These are phyloP conservation scores for Limnodromus scolopaceus DNA, from an alignment of 2,797 vertebrate genomes.

Conservation along the genomic window DNA sequence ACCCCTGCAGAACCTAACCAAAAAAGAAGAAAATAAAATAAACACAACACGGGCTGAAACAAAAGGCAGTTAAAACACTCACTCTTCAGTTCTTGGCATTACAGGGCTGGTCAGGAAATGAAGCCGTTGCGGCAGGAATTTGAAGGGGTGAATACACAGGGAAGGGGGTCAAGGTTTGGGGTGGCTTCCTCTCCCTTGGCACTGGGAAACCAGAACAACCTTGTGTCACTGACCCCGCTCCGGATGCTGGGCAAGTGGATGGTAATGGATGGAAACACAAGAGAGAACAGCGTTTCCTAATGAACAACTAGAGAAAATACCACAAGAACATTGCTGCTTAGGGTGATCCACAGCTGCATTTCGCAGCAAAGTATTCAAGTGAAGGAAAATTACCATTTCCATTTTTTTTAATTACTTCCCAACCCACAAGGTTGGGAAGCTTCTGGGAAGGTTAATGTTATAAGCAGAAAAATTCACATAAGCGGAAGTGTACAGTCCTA, in stretches of 20 bases:
- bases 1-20: background rate
- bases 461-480: background rate
- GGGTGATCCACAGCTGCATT: background rate
- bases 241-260: background rate
- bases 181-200: constrained; percentile 19
- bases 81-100: background rate
- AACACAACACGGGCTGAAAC: background rate
- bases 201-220: constrained; percentile 9
- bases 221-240: background rate
- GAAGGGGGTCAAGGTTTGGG: constrained; percentile 11
- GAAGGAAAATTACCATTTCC: background rate
- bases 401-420: background rate
- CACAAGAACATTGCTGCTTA: background rate
- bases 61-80: constrained; percentile 35
- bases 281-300: constrained; percentile 18
- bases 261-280: background rate
- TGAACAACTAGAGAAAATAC: background rate
- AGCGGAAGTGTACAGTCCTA: background rate
- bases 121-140: constrained; percentile 27
- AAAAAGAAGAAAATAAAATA: constrained; percentile 33
- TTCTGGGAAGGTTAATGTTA: background rate
- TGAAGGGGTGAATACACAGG: background rate
- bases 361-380: background rate
- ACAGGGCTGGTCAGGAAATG: constrained; percentile 19
- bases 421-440: background rate